Evolutionary conservation across 2,113 vertebrate genomes (phyloP), one percentile per base, ranked within the genome.

Genomic region (Nothocercus julius): DNA sequence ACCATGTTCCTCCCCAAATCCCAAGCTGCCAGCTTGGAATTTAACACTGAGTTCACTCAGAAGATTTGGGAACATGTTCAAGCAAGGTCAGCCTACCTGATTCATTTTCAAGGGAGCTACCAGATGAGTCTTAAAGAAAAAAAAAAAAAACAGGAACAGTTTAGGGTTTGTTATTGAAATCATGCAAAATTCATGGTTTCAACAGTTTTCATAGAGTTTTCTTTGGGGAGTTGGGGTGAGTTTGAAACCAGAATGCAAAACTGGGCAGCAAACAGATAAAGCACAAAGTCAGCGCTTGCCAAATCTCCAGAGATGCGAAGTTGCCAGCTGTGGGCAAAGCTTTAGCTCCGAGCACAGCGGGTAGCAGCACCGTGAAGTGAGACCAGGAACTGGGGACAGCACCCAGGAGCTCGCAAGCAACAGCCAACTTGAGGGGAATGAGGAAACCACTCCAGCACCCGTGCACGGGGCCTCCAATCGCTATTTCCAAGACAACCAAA

Each of bases 351-450:
- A 63, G 40, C 73, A 24, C 27, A 18, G 44, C 36, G 17, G 28
- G 82, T 90, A 68, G 53, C 19, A 42, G 53, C 47, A 82, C 40
- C 78, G 74, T 44, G 89, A 93, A 93, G 27, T 38, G 81, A 86
- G 90, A 89, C 4, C 5, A 82, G 94, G 83, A 92, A 38, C 28
- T n/a, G 20, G 77, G 89, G 91, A 92, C 56, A 73, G 77, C 83
- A 77, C 59, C 77, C 80, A 92, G 90, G 85, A 88, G 45, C 86
- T 92, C 21, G 27, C 42, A 86, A 88, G 62, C 80, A 63, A 83
- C 14, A 78, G 25, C 32, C 44, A 68, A 10, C 42, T 90, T 80
- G 83, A 93, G 42, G 63, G 25, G 66, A 88, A 44, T 42, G 74
- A 0, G 0, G 77, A 58, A 83, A 85, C 66, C 36, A 59, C 66